Conservation (phyloP, 2,888 invertebrate genomes). For the Thecophora atra region DNA sequence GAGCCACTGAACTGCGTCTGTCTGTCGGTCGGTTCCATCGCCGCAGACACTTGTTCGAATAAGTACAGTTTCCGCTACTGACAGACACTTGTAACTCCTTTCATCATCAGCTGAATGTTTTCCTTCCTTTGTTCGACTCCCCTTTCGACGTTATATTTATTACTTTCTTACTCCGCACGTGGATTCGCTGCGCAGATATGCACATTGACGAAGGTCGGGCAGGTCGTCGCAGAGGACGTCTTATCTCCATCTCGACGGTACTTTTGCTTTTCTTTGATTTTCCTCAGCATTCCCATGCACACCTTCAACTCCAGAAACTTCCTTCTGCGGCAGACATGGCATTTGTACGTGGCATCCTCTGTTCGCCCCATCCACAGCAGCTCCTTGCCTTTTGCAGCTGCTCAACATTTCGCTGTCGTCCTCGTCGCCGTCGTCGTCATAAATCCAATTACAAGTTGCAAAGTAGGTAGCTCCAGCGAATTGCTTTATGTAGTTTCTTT, state of each 20-base stretch:
- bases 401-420: constrained; percentile 27
- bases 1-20: neutral
- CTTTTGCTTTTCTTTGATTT: neutral
- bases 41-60: neutral
- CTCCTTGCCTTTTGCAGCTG: neutral
- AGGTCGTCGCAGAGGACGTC: neutral
- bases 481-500: constrained; percentile 38
- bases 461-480: constrained; percentile 40
- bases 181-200: neutral
- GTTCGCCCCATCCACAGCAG: neutral
- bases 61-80: neutral
- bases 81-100: neutral
- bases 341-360: too few relatives aligned
- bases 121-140: neutral
- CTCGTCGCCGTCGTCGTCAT: constrained; percentile 45
- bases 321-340: too few relatives aligned
- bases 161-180: neutral
- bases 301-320: neutral
- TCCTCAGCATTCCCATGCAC: neutral
- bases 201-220: neutral
- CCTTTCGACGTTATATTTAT: too few relatives aligned
- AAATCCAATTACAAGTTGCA: constrained; percentile 56
- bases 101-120: too few relatives aligned
- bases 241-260: neutral
- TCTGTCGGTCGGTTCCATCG: neutral